phyloP scores from a whole-genome alignment of 2,113 vertebrate species.

The Amblyopsis rosae region DNA sequence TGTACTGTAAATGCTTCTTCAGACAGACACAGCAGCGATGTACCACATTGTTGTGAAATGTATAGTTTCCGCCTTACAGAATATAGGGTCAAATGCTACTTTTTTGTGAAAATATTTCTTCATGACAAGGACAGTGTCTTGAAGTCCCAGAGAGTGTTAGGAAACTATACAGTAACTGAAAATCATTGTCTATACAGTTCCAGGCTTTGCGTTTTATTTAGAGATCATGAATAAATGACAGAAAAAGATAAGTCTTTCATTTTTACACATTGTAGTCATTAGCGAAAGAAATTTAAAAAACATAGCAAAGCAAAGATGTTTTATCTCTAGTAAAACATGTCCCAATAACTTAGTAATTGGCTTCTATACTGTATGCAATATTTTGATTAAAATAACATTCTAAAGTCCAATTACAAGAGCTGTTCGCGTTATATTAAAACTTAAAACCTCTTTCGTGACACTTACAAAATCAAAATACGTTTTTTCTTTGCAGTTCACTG shows the following conservation, averaged over 20 bases:
- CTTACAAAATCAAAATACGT: too few species aligned
- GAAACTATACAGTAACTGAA: constrained; percentile 51
- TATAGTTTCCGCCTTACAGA: constrained; percentile 21
- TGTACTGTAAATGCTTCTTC: constrained; percentile 22
- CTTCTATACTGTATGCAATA: too few species aligned
- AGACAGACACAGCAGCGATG: constrained; percentile 12
- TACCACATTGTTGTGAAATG: constrained; percentile 17
- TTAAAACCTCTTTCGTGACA: too few species aligned
- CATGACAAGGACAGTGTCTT: constrained; percentile 52
- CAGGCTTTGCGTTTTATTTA: neutral
- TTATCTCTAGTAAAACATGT: too few species aligned
- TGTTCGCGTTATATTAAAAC: too few species aligned
- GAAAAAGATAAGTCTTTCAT: constrained; percentile 13
- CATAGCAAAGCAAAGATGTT: too few species aligned
- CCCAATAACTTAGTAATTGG: too few species aligned
- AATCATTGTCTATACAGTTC: constrained; percentile 16
- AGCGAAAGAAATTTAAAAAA: too few species aligned
- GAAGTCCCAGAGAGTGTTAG: constrained; percentile 46
- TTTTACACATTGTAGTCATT: constrained; percentile 10
- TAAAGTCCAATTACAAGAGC: too few species aligned
- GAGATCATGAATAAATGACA: constrained; percentile 9
- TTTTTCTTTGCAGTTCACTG: too few species aligned
- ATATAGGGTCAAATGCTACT: constrained; percentile 7
- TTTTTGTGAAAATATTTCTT: constrained; percentile 28
- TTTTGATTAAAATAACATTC: neutral